Conservation (phyloP, 2,888 invertebrate genomes). For the Dolichopus griseipennis region DNA sequence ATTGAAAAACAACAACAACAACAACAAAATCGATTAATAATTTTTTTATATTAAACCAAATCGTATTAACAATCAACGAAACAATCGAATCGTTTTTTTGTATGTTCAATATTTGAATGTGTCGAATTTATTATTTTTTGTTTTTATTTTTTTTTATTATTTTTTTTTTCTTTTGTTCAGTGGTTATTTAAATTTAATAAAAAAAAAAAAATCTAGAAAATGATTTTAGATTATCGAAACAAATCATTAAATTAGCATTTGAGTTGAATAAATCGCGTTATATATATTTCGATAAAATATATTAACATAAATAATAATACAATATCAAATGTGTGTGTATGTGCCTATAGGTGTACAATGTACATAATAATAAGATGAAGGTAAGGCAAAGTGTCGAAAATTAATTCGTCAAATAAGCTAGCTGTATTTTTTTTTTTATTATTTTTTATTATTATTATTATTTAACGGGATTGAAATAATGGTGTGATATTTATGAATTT, state of each 20-base stretch:
- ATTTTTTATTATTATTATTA: no score
- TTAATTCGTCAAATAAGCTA: not conserved
- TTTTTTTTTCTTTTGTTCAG: not conserved
- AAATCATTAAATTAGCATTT: constrained; percentile 6
- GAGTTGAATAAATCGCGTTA: constrained; percentile 6
- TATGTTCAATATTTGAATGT: no score
- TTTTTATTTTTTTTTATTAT: not conserved
- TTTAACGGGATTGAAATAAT: no score
- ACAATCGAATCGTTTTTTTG: not conserved
- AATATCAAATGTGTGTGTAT: not conserved
- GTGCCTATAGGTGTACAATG: not conserved
- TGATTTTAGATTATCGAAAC: constrained; percentile 6
- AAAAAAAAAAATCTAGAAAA: constrained; percentile 1
- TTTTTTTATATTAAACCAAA: not conserved
- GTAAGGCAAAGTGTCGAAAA: not conserved
- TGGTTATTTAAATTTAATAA: not conserved
- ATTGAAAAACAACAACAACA: not conserved
- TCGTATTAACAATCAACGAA: constrained; percentile 2
- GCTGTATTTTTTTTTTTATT: no score
- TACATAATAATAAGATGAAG: not conserved
- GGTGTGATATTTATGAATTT: no score
- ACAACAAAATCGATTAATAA: not conserved
- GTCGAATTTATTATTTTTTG: no score
- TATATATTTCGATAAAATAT: not conserved
- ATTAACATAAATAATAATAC: no score